Evolutionary conservation across 2,113 vertebrate species (phyloP), one percentile per base, ranked within the genome.

Genomic region (Elgaria multicarinata): DNA sequence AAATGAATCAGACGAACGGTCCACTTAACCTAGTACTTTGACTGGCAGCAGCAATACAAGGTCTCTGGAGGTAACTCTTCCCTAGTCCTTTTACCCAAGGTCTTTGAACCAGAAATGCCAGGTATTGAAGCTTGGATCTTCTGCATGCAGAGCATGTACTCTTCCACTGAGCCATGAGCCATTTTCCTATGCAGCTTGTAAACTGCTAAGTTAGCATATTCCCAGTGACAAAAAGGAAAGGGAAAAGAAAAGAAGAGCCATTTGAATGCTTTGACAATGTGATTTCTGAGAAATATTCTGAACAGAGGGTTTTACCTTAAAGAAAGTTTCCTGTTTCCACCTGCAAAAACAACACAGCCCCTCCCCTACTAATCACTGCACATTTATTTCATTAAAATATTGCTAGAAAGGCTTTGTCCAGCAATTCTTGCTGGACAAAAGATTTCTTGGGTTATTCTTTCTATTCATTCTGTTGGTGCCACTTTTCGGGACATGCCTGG

Each of bases 391-490:
- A 31, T 53, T 79, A 16, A 39, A 53, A 33, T 28, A 67, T 18
- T 44, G 58, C 26, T 14, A 28, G 53, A 62, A 62, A 31, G 36
- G 2, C 85, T 33, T 16, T 77, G 4, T 62, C 31, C 9, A 69
- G 16, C 31, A 46, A n/a, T 7, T 28, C 31, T 67, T 31, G 42
- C 39, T 50, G 3, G 24, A 77, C 20, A 44, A 46, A 64, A 39
- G 1, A 26, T 42, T 82, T 22, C 80, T 24, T 20, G 62, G 10
- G 8, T 4, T 22, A 79, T 31, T 92, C 79, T 76, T 80, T 66
- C 12, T 2, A 87, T 93, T 82, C 39, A 74, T 91, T 91, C 74
- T 80, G 67, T 75, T 86, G 81, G 90, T 83, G 81, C 66, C 62
- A 44, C 31, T 39, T 87, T 18, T 84, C 24, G 79, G 24, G 82